Base-by-base conservation (phyloP, 2,113 vertebrate species). In the Laticauda laticaudata region DNA sequence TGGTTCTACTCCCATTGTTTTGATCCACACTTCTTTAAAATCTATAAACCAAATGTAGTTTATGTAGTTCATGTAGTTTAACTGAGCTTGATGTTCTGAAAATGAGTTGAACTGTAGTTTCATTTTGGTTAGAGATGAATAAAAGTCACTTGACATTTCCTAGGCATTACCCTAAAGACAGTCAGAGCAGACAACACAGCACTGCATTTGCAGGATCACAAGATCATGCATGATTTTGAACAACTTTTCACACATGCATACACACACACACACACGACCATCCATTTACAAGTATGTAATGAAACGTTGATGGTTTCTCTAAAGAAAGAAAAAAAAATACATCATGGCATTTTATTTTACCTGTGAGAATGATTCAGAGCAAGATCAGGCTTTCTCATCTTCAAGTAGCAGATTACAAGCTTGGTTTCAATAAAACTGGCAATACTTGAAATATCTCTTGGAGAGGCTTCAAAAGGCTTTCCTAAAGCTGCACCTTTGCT, bases 321-420 rank as follows among this genome's bases (percentile, higher is more conserved):
- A 48, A 88, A 61, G 59, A 26, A 61, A 61, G 54, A 81, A 11
- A 69, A 64, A 64, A 10, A 9, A 61, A 34, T 61, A 57, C 90
- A 95, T 88, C 91, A 91, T 89, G 85, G 81, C 94, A 91, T 51
- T 93, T 98, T 97, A 98, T 59, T 93, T 98, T 97, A 98, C 97
- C 97, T 97, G 95, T 98, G 96, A 5, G 98, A 97, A 90, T 98
- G 97, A 96, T 97, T 97, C 92, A 98, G 88, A 55, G 98, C 98
- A 75, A 97, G 95, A n/a, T 96, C 95, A 5, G 97, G 97, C 89
- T 96, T 98, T 87, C 91, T 96, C 97, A 98, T 96, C 56, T 96
- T 96, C 59, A 98, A 96, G 93, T 92, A 98, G 96, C 97, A 98
- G n/a, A 56, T 97, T 91, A 96, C 97, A 90, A 98, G 96, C 91